Base-by-base conservation (phyloP, 2,888 invertebrate genomes). In the Tachystola acroxantha region DNA sequence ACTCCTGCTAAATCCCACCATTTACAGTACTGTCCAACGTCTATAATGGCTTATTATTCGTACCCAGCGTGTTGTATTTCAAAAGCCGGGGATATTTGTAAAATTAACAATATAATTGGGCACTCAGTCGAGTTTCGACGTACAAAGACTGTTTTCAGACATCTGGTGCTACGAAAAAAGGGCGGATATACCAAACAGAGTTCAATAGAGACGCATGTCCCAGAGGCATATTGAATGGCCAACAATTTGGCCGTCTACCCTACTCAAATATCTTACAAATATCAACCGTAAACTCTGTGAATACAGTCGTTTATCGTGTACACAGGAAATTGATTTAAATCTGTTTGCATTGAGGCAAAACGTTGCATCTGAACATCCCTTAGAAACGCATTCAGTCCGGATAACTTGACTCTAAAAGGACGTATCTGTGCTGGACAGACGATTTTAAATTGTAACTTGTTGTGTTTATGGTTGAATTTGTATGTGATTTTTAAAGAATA, bases 21-120 rank as follows among this genome's bases (percentile, higher is more conserved):
- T 48, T 46, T 42, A 38, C 36, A 32, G 37, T 49, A 49, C 43
- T 43, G 46, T 45, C 40, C 42, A 39, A 36, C 24, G 6, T 10
- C 42, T 56, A 77, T 80, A 80, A 84, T 80, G 56, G 81, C 82
- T 84, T 82, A 86, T 86, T 86, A 84, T 85, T 71, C 64, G 50
- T 39, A 48, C 16, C 16, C 62, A 58, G 57, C 72, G 84, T 81
- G 78, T 82, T 67, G 70, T 70, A 78, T 84, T 82, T 79, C 81
- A 77, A 78, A n/a, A 64, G 74, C 68, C 70, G 45, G 36, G 26
- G 72, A 79, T 82, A 82, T 84, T 85, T 79, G 80, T 64, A 68
- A 82, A 82, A 86, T 86, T 86, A 85, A 86, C 85, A 85, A 84
- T 82, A 85, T 85, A 86, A 86, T 85, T 85, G 86, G 84, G 82